These are phyloP conservation scores for Coelinius sp. DNA, from an alignment of 2,888 invertebrate species.

Conservation along the genomic window DNA sequence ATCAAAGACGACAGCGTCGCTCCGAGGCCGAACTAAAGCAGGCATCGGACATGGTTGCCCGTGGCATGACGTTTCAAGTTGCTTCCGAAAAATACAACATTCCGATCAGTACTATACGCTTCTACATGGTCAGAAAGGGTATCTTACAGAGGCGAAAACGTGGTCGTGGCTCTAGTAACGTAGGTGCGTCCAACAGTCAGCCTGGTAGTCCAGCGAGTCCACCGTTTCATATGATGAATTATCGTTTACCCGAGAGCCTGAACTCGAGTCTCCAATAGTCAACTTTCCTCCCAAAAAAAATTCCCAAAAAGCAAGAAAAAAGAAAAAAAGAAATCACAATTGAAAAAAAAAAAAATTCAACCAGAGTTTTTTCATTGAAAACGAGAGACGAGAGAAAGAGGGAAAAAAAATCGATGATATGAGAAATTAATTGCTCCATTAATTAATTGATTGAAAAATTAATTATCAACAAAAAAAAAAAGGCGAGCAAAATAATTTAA, in stretches of 20 bases:
- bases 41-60: slow-evolving; percentile 88
- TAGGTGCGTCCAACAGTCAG: slow-evolving; percentile 68
- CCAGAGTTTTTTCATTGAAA: slow-evolving; percentile 24
- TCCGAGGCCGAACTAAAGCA: slow-evolving; percentile 84
- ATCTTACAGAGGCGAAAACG: slow-evolving; percentile 85
- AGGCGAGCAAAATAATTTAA: background rate
- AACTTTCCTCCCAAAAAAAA: slow-evolving; percentile 43
- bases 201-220: slow-evolving; percentile 79
- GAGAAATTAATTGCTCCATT: background rate
- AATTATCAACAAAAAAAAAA: background rate
- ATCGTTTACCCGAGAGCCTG: slow-evolving; percentile 77
- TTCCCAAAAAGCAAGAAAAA: too few relatives aligned
- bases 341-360: slow-evolving; percentile 41
- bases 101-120: slow-evolving; percentile 88
- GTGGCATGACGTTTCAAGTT: slow-evolving; percentile 89
- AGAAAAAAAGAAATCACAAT: too few relatives aligned
- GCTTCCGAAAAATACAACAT: slow-evolving; percentile 90
- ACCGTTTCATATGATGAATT: slow-evolving; percentile 84
- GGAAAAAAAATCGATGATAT: slow-evolving; percentile 18
- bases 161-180: slow-evolving; percentile 77
- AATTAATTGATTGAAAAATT: background rate
- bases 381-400: slow-evolving; percentile 21
- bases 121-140: slow-evolving; percentile 90
- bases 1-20: slow-evolving; percentile 74
- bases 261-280: slow-evolving; percentile 70